Evolutionary conservation across 2,113 vertebrate genomes (phyloP), one percentile per base, ranked within the genome.

Genomic region (Indri indri): DNA sequence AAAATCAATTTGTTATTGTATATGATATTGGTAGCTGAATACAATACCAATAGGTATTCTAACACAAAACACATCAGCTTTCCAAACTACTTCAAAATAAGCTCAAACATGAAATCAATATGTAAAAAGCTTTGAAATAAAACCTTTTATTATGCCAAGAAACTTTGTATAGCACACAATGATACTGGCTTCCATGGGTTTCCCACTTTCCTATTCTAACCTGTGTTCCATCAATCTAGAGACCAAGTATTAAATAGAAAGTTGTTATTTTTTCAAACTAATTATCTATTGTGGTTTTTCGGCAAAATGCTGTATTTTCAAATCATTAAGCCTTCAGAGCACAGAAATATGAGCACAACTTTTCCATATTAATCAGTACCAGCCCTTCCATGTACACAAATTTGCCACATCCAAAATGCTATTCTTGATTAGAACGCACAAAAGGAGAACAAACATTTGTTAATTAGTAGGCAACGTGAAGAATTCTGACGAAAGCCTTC

Each of bases 201-300:
- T 76, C 50, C 54, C 42, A 89, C 37, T 61, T 81, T 40, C 66
- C 76, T 88, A 77, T 76, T 96, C 80, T 71, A 87, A 87, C 85
- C 34, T 95, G 76, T 81, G 25, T 71, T 77, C 61, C 59, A 85
- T 76, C 65, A 34, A 77, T 66, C 52, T 59, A 59, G 59, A 91
- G 6, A 47, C n/a, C 11, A 12, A 68, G n/a, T 40, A 96, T 85
- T 66, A 88, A 92, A 81, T 12, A 88, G 74, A 61, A 95, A 91
- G 52, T 79, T 77, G 61, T 63, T 89, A 83, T 34, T 93, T 86
- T 89, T 93, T 80, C 66, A 84, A 71, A 90, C 54, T 84, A 88
- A 88, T 92, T 92, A 81, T 66, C 70, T 76, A 77, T 61, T 65
- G 45, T 54, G 25, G 7, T 70, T 87, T 94, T 92, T 61, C 70